Evolutionary conservation across 2,797 vertebrate species (phyloP).

Genomic region (Aldrovandia affinis): DNA sequence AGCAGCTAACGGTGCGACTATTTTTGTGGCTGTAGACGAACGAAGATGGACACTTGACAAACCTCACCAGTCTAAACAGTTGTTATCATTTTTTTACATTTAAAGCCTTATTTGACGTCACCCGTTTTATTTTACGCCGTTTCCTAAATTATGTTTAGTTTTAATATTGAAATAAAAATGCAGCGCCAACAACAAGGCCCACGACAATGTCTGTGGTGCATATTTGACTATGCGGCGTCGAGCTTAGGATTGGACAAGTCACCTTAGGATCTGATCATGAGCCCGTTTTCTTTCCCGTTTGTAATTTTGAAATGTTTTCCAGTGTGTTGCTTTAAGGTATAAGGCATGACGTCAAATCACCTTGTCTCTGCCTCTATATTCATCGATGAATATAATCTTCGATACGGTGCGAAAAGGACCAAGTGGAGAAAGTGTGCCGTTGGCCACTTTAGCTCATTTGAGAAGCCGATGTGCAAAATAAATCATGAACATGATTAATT

Average conservation of each 20-base stretch:
- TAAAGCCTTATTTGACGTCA: not conserved
- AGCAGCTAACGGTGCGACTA: not conserved
- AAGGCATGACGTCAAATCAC: not conserved
- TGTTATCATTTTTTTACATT: not conserved
- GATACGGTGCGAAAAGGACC: not conserved
- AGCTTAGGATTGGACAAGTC: not conserved
- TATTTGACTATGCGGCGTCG: not conserved
- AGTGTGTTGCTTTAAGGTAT: not conserved
- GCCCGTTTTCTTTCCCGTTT: not conserved
- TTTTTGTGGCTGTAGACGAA: not conserved
- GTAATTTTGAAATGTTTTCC: not conserved
- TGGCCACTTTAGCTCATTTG: not conserved
- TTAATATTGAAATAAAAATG: not conserved
- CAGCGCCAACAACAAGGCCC: not conserved
- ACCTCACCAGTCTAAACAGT: not conserved
- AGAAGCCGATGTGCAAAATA: not conserved
- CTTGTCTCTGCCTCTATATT: not conserved
- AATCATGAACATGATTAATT: not conserved
- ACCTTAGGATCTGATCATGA: not conserved
- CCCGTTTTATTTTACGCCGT: not conserved
- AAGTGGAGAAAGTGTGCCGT: not conserved
- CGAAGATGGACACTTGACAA: not conserved
- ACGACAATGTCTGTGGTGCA: not conserved
- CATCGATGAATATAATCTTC: not conserved
- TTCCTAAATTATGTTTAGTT: conserved; percentile 3